phyloP scores from a whole-genome alignment of 2,888 invertebrate genomes.

The Cerastis leucographa region DNA sequence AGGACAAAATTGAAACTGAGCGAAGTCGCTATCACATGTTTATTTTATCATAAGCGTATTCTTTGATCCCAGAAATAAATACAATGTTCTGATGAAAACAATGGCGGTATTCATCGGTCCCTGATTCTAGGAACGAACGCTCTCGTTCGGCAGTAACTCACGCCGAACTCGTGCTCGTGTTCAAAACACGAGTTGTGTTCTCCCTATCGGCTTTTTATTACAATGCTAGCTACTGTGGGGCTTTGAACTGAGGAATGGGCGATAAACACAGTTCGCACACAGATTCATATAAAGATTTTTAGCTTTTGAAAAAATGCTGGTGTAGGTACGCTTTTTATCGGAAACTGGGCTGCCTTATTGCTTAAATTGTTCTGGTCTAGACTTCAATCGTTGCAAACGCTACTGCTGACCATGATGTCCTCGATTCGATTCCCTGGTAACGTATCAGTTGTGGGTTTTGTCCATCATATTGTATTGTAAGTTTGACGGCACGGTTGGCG shows the following conservation, averaged over 20 bases:
- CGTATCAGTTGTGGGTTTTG: background rate
- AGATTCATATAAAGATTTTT: constrained; percentile 25
- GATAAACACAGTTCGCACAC: constrained; percentile 22
- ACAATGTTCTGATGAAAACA: constrained; percentile 59
- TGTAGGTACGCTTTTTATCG: background rate
- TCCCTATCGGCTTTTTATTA: constrained; percentile 54
- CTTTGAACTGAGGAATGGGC: constrained; percentile 38
- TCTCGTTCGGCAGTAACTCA: constrained; percentile 32
- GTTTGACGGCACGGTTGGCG: too few species aligned
- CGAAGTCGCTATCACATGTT: background rate
- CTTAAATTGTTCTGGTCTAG: background rate
- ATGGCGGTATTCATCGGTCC: constrained; percentile 47
- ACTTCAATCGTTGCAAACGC: background rate
- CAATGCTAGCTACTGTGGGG: constrained; percentile 52
- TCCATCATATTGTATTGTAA: too few species aligned
- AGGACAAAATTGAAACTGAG: background rate
- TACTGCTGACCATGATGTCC: background rate
- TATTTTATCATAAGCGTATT: constrained; percentile 15
- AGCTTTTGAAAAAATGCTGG: background rate
- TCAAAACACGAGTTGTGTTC: constrained; percentile 47
- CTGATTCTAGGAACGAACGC: constrained; percentile 63
- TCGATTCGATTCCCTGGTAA: background rate
- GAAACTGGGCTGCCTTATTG: background rate
- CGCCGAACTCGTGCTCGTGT: constrained; percentile 14
- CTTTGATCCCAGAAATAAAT: constrained; percentile 46